Evolutionary conservation across 2,113 vertebrate species (phyloP).

Genomic region (Rhinichthys klamathensis): DNA sequence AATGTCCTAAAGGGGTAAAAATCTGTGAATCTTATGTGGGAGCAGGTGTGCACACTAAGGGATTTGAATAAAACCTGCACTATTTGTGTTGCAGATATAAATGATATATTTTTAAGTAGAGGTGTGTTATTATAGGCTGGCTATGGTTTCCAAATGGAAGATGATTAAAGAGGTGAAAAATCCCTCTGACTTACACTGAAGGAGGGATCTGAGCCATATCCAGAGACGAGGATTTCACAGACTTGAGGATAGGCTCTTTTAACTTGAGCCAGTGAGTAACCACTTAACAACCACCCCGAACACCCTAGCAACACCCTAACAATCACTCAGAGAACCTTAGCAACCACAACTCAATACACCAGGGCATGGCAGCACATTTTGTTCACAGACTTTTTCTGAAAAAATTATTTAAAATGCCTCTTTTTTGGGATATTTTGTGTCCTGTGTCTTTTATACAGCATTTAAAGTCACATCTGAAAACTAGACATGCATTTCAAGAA

Average conservation of each 20-base stretch:
- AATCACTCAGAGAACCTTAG: not conserved
- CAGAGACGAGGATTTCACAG: not conserved
- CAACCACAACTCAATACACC: not conserved
- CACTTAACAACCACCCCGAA: not conserved
- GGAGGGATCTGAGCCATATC: not conserved
- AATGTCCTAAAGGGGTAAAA: not conserved
- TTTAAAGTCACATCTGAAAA: not conserved
- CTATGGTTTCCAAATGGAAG: constrained; percentile 8
- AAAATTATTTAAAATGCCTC: not conserved
- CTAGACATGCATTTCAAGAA: constrained; percentile 12
- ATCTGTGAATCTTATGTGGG: not conserved
- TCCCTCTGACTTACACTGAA: not conserved
- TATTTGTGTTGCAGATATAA: not conserved
- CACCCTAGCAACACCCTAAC: not conserved
- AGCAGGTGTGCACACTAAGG: too few species aligned
- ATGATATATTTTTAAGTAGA: not conserved
- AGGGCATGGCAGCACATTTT: not conserved
- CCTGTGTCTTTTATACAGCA: not conserved
- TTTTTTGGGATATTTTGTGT: not conserved
- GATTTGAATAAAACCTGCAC: not conserved
- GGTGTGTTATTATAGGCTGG: not conserved
- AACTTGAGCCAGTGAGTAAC: constrained; percentile 15
- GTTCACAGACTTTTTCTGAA: not conserved
- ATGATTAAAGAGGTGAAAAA: constrained; percentile 17
- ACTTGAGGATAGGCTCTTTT: not conserved